phyloP scores from a whole-genome alignment of 2,797 vertebrate species.

The Triplophysa bombifrons region DNA sequence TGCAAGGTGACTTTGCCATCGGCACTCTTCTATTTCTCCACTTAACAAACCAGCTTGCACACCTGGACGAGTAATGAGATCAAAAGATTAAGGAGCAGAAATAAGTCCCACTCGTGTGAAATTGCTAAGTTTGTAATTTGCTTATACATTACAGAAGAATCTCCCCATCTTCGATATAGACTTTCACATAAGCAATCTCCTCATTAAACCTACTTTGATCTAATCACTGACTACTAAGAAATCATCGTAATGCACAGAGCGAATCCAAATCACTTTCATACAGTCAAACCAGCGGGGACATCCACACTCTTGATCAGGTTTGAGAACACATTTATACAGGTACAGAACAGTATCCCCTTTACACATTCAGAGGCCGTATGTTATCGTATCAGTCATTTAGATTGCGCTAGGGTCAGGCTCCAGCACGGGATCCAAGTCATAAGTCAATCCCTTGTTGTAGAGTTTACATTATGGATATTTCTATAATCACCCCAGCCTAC shows the following conservation, averaged over 20 bases:
- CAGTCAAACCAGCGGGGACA: not conserved
- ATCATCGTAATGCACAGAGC: not conserved
- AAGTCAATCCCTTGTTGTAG: slow-evolving; percentile 20
- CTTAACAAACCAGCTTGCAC: slow-evolving; percentile 59
- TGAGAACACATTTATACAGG: not conserved
- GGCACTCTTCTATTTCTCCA: slow-evolving; percentile 63
- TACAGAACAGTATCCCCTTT: not conserved
- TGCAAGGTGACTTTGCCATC: slow-evolving; percentile 79
- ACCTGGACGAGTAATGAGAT: slow-evolving; percentile 68
- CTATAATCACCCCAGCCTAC: not conserved
- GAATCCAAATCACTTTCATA: slow-evolving; percentile 32
- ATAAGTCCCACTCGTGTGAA: slow-evolving; percentile 35
- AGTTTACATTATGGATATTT: slow-evolving; percentile 40
- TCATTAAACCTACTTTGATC: slow-evolving; percentile 11
- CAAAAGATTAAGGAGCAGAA: slow-evolving; percentile 58
- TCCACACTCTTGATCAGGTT: slow-evolving; percentile 2
- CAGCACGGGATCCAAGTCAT: not conserved
- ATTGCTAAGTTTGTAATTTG: slow-evolving; percentile 37
- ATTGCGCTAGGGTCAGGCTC: not conserved
- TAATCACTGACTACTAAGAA: slow-evolving; percentile 1
- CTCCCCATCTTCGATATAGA: not conserved
- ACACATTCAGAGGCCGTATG: not conserved
- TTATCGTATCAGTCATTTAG: slow-evolving; percentile 2
- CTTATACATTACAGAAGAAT: slow-evolving; percentile 25
- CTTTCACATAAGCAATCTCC: slow-evolving; percentile 2